A percentile compares a stretch with the other conserved stretches of the same genome.
phyloP scores from a whole-genome alignment of 2,797 vertebrate genomes.

The Lepidocolaptes lacrymiger region DNA sequence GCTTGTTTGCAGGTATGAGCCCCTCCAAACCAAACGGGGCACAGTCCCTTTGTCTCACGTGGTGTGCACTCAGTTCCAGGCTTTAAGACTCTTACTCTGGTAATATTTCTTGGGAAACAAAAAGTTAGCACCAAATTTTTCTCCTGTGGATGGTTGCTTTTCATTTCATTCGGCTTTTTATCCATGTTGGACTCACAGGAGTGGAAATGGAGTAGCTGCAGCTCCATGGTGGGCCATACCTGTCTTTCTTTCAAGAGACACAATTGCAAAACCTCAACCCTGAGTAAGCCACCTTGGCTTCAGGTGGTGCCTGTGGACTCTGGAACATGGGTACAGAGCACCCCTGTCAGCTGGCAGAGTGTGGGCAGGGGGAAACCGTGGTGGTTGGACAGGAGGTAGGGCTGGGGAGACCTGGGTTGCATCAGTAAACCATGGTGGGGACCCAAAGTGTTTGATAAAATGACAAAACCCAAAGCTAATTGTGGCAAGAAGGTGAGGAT shows the following conservation, averaged over 20 bases:
- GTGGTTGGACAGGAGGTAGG: not conserved
- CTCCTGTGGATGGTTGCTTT: not conserved
- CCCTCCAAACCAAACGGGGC: not conserved
- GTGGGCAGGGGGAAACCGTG: fast-evolving
- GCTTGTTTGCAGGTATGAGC: not conserved
- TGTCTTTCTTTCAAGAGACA: not conserved
- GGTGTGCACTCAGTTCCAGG: not conserved
- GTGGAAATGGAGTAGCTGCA: not conserved
- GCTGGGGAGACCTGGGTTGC: not conserved
- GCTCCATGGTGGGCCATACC: not conserved
- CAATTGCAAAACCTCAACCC: not conserved
- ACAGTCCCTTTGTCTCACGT: not conserved
- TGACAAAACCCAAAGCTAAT: not conserved
- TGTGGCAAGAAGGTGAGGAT: not conserved
- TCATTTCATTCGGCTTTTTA: not conserved
- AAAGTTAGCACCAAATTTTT: not conserved
- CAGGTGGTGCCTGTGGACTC: not conserved
- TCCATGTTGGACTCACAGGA: fast-evolving
- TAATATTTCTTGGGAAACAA: not conserved
- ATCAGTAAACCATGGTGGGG: not conserved
- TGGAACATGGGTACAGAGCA: not conserved
- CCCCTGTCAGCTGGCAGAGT: not conserved
- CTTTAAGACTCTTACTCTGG: not conserved
- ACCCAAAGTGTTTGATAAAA: not conserved
- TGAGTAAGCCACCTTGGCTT: not conserved